Conservation (phyloP, 1,140 invertebrate genomes). For the Rhagoletis zephyria region DNA sequence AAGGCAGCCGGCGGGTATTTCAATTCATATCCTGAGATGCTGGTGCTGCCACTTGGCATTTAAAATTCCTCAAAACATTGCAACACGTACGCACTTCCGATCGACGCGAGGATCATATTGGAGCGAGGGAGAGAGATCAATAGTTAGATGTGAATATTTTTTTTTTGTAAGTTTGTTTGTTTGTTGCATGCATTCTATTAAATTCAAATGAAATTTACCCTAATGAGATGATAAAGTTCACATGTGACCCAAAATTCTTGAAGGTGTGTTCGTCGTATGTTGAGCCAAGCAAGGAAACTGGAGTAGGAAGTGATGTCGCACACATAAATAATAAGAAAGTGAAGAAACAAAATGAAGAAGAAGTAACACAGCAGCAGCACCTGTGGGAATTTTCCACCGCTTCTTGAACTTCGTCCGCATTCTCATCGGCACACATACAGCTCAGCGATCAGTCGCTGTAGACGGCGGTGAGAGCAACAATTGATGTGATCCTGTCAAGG, state of each 20-base stretch:
- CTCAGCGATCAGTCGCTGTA: neutral
- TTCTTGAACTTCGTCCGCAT: neutral
- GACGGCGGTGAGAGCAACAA: neutral
- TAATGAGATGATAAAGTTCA: neutral
- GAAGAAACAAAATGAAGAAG: neutral
- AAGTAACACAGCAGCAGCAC: slow-evolving; percentile 3
- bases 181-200: slow-evolving; percentile 12
- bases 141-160: slow-evolving; percentile 20
- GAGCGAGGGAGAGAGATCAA: neutral
- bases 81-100: slow-evolving; percentile 45
- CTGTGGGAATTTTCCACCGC: slow-evolving; percentile 41
- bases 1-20: neutral
- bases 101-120: neutral
- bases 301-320: neutral
- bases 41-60: neutral
- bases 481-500: slow-evolving; percentile 53
- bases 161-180: neutral
- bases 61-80: slow-evolving; percentile 1
- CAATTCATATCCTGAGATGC: neutral
- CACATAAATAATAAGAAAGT: neutral
- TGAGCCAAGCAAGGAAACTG: neutral
- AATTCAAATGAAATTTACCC: slow-evolving; percentile 53
- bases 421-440: neutral
- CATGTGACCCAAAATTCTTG: slow-evolving; percentile 4
- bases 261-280: neutral